These are phyloP conservation scores for Schizopygopsis malacanthus DNA, from an alignment of 2,797 vertebrate genomes.

Conservation along the genomic window DNA sequence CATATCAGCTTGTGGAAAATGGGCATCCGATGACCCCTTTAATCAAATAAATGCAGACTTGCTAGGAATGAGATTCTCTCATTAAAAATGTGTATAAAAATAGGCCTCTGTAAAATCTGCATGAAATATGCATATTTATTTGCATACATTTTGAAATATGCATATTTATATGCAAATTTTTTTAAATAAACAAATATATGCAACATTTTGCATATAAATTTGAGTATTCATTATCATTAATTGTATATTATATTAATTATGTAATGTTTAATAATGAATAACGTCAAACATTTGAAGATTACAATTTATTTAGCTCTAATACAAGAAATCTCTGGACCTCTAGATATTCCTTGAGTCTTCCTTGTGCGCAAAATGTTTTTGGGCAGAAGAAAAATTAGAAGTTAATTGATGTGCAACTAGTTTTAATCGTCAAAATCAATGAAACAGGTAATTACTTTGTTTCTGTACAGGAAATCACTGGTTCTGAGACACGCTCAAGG, in stretches of 20 bases:
- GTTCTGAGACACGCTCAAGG: not conserved
- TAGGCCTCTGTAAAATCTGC: not conserved
- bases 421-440: not conserved
- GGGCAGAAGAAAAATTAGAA: not conserved
- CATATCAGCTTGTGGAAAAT: no score
- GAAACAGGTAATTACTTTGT: constrained; percentile 14
- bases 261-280: not conserved
- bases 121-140: not conserved
- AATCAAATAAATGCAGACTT: not conserved
- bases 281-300: not conserved
- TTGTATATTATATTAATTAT: not conserved
- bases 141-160: no score
- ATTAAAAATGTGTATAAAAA: not conserved
- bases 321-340: not conserved
- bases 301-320: not conserved
- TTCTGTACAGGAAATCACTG: not conserved
- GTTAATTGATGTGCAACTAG: not conserved
- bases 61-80: not conserved
- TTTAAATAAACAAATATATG: no score
- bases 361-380: not conserved
- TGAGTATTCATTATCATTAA: not conserved
- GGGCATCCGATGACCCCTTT: no score
- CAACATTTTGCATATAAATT: not conserved
- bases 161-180: no score
- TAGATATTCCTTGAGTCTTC: not conserved